These are phyloP conservation scores for Furnarius figulus DNA, from an alignment of 2,113 vertebrate species.

Conservation along the genomic window DNA sequence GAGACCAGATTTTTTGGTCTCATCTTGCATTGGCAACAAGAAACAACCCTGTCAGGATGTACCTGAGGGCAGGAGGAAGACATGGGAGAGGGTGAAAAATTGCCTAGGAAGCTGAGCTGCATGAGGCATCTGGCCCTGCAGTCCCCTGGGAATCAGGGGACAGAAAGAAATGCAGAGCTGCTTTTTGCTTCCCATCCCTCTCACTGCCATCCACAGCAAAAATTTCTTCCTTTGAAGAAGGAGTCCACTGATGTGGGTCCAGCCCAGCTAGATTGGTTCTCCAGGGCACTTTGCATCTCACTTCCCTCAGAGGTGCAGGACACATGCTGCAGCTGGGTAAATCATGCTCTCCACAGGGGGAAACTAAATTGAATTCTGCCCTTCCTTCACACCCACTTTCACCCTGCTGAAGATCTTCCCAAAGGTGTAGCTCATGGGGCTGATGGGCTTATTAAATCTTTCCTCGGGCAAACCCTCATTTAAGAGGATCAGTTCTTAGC, in stretches of 20 bases:
- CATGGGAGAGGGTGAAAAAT: not conserved
- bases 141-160: not conserved
- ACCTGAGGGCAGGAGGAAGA: not conserved
- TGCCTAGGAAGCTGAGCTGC: not conserved
- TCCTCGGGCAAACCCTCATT: not conserved
- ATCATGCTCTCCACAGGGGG: not conserved
- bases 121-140: not conserved
- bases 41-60: not conserved
- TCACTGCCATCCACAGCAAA: not conserved
- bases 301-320: fast-evolving
- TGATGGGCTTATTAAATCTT: not conserved
- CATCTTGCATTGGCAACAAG: not conserved
- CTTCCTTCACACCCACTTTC: not conserved
- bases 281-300: fast-evolving
- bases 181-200: not conserved
- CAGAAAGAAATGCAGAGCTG: not conserved
- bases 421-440: not conserved
- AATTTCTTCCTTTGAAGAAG: not conserved
- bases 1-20: not conserved
- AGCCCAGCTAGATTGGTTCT: not conserved
- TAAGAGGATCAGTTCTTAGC: not conserved
- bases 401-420: not conserved
- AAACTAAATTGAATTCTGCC: not conserved
- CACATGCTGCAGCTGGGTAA: not conserved
- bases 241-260: not conserved